Base-by-base conservation (phyloP, 2,888 invertebrate species). In the Melinaea marsaeus region DNA sequence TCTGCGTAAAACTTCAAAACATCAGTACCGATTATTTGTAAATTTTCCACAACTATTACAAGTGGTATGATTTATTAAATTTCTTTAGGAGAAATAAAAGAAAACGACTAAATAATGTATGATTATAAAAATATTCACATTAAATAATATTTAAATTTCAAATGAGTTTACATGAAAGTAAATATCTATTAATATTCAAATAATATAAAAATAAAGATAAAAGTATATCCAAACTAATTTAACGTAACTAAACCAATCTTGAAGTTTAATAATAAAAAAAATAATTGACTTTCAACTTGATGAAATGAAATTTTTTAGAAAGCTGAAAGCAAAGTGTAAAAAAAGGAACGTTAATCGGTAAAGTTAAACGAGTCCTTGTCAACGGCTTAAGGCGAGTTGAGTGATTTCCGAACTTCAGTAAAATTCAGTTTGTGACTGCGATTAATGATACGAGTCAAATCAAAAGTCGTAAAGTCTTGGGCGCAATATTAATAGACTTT, bases 301-400 rank as follows among this genome's bases (percentile, higher is more conserved):
- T 35, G 57, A 51, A 61, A 62, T 56, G 63, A 61, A 58, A 63
- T 55, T 48, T 48, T 57, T 54, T 60, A 60, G 63, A 63, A 61
- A 59, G 58, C 56, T 48, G 55, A 64, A 66, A 63, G 60, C 54
- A 64, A 75, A 72, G 68, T 70, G 66, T 72, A 74, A 76, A 81
- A 22, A 80, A 75, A 75, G 73, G 71, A 64, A 72, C 77, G 76
- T 77, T 82, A 83, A 84, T 84, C 79, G 81, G 72, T 58, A 73
- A 84, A 84, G 81, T 85, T 85, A 73, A 80, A 80, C 78, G 78
- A 81, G 78, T 72, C 71, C 76, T 81, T 83, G 83, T 84, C 84
- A 81, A 79, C 80, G 77, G 72, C 72, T 77, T 72, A 72, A 73
- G 71, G 71, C 60, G 58, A 68, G 74, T 76, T 79, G 80, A 84